Evolutionary conservation across 2,113 vertebrate genomes (phyloP).

Genomic region (Perccottus glenii): DNA sequence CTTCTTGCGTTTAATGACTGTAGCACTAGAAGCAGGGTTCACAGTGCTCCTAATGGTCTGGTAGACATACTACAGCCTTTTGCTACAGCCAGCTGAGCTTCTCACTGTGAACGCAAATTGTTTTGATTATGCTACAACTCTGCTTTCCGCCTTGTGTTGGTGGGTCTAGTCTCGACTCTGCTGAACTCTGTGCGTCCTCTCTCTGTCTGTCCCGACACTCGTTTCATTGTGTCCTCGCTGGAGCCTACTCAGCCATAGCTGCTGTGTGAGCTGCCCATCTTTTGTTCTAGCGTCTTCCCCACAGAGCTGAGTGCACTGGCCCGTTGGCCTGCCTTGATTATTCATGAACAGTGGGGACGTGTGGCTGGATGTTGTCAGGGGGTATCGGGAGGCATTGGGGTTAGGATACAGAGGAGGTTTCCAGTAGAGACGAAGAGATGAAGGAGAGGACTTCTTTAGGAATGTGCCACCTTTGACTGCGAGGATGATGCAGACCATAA

Average conservation of each 20-base stretch:
- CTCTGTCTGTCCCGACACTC: conserved; percentile 67
- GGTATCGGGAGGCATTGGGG: conserved; percentile 54
- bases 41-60: too few relatives aligned
- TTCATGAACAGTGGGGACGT: conserved; percentile 81
- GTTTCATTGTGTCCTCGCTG: conserved; percentile 74
- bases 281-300: conserved; percentile 77
- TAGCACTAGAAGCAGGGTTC: too few relatives aligned
- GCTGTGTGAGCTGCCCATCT: conserved; percentile 70
- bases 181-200: conserved; percentile 66
- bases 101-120: too few relatives aligned
- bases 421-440: conserved; percentile 56
- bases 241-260: conserved; percentile 71
- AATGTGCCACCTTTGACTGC: conserved; percentile 49
- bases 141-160: too few relatives aligned
- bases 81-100: too few relatives aligned
- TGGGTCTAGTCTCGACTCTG: too few relatives aligned
- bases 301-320: conserved; percentile 72
- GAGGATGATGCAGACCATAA: conserved; percentile 26
- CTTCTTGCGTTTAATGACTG: too few relatives aligned
- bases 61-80: too few relatives aligned
- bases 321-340: conserved; percentile 76
- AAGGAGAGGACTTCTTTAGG: conserved; percentile 59
- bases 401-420: conserved; percentile 44
- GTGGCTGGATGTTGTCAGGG: conserved; percentile 73
- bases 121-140: too few relatives aligned